A percentile compares a stretch with the other conserved stretches of the same genome.
Conservation (phyloP, 2,797 vertebrate genomes). For the Trachurus trachurus region DNA sequence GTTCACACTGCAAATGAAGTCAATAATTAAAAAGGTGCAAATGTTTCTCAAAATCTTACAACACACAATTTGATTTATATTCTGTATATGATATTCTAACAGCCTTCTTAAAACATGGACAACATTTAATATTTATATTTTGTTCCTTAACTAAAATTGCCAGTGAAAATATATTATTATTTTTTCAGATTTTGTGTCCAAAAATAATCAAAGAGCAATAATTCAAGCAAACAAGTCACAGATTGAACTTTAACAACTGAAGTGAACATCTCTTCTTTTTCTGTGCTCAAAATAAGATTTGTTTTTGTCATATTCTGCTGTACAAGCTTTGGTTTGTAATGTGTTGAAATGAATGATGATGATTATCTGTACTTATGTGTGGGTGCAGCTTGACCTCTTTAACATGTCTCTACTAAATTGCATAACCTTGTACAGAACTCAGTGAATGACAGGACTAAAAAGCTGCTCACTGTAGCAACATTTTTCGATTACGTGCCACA, state of each 20-base stretch:
- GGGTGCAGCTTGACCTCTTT: not conserved
- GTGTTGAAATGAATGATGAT: not conserved
- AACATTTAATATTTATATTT: not conserved
- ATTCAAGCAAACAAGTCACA: constrained; percentile 1
- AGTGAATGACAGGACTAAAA: not conserved
- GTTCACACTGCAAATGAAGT: not conserved
- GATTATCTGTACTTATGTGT: not conserved
- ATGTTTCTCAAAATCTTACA: not conserved
- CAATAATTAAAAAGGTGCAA: not conserved
- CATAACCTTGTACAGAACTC: not conserved
- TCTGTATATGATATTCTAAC: not conserved
- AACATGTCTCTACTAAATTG: not conserved
- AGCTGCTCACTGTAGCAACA: not conserved
- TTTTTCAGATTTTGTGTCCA: constrained; percentile 5
- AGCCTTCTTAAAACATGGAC: not conserved
- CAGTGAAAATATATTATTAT: not conserved
- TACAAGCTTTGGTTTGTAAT: constrained; percentile 19
- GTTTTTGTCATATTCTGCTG: not conserved
- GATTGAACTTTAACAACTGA: not conserved
- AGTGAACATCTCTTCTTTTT: not conserved
- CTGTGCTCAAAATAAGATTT: not conserved
- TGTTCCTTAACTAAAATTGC: not conserved
- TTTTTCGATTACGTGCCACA: not conserved
- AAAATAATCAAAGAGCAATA: not conserved
- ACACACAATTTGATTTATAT: not conserved